Base-by-base conservation (phyloP, 2,113 vertebrate species). In the Cyanistes caeruleus region DNA sequence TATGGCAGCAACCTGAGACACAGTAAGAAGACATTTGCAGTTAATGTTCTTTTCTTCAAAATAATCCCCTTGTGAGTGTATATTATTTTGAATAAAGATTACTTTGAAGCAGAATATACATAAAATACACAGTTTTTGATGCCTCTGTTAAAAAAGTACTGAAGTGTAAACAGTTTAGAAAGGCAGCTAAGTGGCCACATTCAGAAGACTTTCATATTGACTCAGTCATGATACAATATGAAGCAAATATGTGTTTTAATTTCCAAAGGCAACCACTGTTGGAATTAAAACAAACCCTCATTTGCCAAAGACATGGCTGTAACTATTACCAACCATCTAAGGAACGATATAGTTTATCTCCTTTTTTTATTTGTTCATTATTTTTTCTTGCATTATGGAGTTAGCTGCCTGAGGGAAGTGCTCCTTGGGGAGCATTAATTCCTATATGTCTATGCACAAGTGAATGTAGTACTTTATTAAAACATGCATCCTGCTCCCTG, bases 381-480 rank as follows among this genome's bases (percentile, higher is more conserved):
- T 48, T 68, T 89, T 92, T 88, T 52, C 17, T 82, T 75, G 28
- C 11, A 11, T 87, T 70, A n/a, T 75, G 39, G 16, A 77, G 23
- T 75, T 76, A 86, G 20, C 28, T 76, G 39, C 39, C 65, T 10
- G 2, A 79, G 83, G 46, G 46, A 88, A 60, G 20, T 68, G 53
- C 24, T 85, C 12, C 49, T 75, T 76, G 58, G 58, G 76, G 53
- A 69, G 4, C 46, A 43, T 64, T 86, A 46, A 39, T 85, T 69
- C 30, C 48, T 82, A 0, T 18, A 13, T 59, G 4, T 55, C 39
- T 30, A 31, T 51, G 15, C 43, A 52, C 0, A 0, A 65, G 14
- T 58, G 33, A 60, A 13, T 48, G 21, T 39, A 69, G n/a, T 56
- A 56, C 37, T 87, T 70, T 44, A n/a, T 37, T 78, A 35, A 39